Evolutionary conservation across 2,888 invertebrate species (phyloP).

Genomic region (Eueremaeus valkanovi): DNA sequence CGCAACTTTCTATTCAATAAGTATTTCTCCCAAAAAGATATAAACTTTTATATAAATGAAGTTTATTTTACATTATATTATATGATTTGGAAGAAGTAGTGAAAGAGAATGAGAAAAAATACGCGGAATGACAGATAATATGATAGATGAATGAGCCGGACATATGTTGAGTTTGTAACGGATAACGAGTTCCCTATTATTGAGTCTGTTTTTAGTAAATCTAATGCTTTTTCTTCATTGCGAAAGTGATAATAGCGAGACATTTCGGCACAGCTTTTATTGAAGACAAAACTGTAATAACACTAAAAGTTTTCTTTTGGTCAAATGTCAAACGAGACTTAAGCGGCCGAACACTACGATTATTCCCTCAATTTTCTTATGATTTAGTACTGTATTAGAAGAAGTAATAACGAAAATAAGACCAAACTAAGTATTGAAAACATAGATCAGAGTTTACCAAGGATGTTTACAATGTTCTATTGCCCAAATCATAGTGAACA

Average conservation of each 20-base stretch:
- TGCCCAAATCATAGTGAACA: too few species aligned
- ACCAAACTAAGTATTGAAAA: too few species aligned
- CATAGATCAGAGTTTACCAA: too few species aligned
- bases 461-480: too few species aligned
- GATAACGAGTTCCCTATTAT: too few species aligned
- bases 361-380: too few species aligned
- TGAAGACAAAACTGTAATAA: background rate
- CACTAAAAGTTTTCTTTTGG: background rate
- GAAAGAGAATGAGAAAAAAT: background rate
- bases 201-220: conserved; percentile 13
- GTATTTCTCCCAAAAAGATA: background rate
- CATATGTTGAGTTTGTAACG: conserved; percentile 12
- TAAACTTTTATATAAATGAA: background rate
- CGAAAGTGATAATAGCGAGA: conserved; percentile 4
- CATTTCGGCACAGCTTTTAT: background rate
- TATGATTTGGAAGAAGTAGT: background rate
- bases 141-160: conserved; percentile 21
- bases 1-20: background rate
- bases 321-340: too few species aligned
- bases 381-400: too few species aligned
- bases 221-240: background rate
- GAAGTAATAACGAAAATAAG: too few species aligned
- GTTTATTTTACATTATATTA: background rate
- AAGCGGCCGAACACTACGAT: too few species aligned
- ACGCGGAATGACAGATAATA: background rate